These are phyloP conservation scores for Noctua pronuba DNA, from an alignment of 2,888 invertebrate genomes.

Conservation along the genomic window DNA sequence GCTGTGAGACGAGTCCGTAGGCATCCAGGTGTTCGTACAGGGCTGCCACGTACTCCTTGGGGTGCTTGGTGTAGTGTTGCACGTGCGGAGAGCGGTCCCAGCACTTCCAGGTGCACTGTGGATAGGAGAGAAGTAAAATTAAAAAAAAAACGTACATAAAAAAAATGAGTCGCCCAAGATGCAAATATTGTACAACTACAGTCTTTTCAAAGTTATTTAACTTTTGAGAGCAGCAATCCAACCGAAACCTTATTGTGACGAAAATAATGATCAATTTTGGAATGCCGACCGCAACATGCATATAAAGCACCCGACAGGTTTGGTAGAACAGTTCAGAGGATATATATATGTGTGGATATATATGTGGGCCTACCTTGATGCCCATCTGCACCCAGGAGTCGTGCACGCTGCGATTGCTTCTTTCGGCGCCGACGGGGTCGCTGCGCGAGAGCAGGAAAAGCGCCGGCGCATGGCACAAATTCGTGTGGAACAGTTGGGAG, in stretches of 20 bases:
- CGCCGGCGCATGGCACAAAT: conserved; percentile 93
- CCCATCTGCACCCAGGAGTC: conserved; percentile 94
- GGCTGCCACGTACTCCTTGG: conserved; percentile 92
- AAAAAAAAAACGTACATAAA: neutral
- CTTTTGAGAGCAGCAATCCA: too few relatives aligned
- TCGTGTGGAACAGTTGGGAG: conserved; percentile 95
- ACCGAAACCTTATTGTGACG: too few relatives aligned
- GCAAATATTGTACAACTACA: too few relatives aligned
- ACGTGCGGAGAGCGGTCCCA: conserved; percentile 95
- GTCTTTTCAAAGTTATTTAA: too few relatives aligned
- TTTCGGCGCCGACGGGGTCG: conserved; percentile 93
- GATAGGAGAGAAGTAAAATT: neutral
- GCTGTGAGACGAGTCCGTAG: conserved; percentile 87
- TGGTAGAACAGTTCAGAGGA: too few relatives aligned
- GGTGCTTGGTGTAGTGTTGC: conserved; percentile 91
- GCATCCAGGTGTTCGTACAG: conserved; percentile 91
- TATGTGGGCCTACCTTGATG: conserved; percentile 88
- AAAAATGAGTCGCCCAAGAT: too few relatives aligned
- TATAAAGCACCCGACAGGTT: too few relatives aligned
- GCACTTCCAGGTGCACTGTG: conserved; percentile 92
- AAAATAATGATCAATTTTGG: too few relatives aligned
- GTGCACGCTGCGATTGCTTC: conserved; percentile 93
- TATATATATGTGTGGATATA: too few relatives aligned
- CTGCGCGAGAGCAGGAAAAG: conserved; percentile 93
- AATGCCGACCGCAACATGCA: too few relatives aligned